Evolutionary conservation across 2,888 invertebrate species (phyloP), one percentile per base, ranked within the genome.

Genomic region (Athetis lepigone): DNA sequence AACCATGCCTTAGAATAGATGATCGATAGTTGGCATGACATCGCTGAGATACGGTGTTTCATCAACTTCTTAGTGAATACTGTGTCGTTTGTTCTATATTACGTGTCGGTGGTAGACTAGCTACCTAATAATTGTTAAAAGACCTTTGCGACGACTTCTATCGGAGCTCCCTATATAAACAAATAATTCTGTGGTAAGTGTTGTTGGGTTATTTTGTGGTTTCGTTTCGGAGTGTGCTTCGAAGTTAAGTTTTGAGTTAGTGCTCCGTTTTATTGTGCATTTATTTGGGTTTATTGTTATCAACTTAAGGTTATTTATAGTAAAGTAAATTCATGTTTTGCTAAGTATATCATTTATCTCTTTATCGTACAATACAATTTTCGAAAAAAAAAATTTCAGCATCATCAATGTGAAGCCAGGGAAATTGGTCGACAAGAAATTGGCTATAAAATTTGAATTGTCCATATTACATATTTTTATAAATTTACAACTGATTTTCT

Each of bases 1-100:
- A 91, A 92, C 90, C 93, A 93, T 92, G 92, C 93, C 91, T 92
- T 92, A 93, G 55, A 85, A 73, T 70, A 83, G 33, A 75, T 75
- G 46, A 52, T 23, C 46, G 65, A 68, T 62, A 82, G 92, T 93
- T 93, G 94, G 94, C 92, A 92, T 93, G 93, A 94, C 94, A 93
- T 93, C 92, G 92, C 87, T 75, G 63, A 61, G 36, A 40, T 69
- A 73, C 71, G 52, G 76, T 77, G 83, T 67, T 70, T 69, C 68
- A 67, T 71, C 52, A 65, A 76, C 56, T 65, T 49, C 60, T 33
- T 47, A 33, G 65, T 81, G 79, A 73, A 64, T 70, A 78, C 77
- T 70, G 75, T 68, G 71, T 66, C 70, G 59, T 39, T 70, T 9
- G 63, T 70, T 52, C 63, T 79, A 76, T 16, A 64, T 68, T 83